Base-by-base conservation (phyloP, 2,113 vertebrate genomes). In the Oxyruncus cristatus region DNA sequence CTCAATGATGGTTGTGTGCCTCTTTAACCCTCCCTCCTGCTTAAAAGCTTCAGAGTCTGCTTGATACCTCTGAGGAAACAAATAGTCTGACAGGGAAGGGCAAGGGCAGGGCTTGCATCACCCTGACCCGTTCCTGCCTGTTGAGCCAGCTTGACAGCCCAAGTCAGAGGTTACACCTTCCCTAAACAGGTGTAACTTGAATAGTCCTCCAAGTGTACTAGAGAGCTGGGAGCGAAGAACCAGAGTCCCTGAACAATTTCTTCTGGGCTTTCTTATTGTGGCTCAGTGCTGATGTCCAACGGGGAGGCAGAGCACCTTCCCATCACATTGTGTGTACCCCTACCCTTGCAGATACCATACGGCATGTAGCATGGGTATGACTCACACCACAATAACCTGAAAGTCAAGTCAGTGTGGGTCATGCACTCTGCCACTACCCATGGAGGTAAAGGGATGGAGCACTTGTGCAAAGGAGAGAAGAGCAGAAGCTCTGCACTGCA, bases 41-140 rank as follows among this genome's bases (percentile, higher is more conserved):
- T 91, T 91, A 49, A 88, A 92, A 91, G 49, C 50, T 84, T 90
- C 28, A 46, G 62, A 56, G 47, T 52, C 87, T 87, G 56, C 76
- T 73, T 85, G 88, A 74, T 79, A 91, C 70, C 53, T 78, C 16
- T 49, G 80, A 86, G 73, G 80, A 85, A 92, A 92, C 86, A 95
- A 97, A 95, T 92, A 93, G 86, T 86, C 96, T 91, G 70, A 13
- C 56, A 82, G 96, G 95, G 94, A 95, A 93, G 93, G 96, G 96
- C 90, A 93, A 12, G 72, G 88, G 85, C 72, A 94, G 83, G 92
- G 88, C 73, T 96, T 96, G 88, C 96, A 89, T 88, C 90, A 86
- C 78, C n/a, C 83, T 91, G 91, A 91, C 95, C 83, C 33, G 85
- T 62, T 89, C 83, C 58, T 96, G 93, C 93, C 68, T 91, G 94